Percentiles rank a stretch among this genome's conserved stretches.
phyloP scores from a whole-genome alignment of 2,113 vertebrate genomes.

The Dasyprocta punctata region DNA sequence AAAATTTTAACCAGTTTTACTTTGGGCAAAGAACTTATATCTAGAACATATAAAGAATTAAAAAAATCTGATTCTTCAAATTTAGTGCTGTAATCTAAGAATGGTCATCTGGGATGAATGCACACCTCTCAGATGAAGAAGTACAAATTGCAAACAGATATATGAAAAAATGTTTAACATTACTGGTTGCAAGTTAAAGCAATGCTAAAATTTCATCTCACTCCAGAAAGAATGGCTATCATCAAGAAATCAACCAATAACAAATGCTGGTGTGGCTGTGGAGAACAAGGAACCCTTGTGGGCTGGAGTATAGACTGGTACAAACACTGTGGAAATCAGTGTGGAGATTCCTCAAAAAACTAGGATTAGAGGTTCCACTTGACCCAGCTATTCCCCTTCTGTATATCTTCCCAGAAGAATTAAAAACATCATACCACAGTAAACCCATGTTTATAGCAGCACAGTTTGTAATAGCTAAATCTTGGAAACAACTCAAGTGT shows the following conservation, averaged over 20 bases:
- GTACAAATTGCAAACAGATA: not conserved
- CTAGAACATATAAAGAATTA: not conserved
- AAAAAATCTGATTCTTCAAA: not conserved
- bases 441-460: not conserved
- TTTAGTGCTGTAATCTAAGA: not conserved
- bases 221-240: too few species aligned
- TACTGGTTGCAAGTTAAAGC: not conserved
- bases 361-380: not conserved
- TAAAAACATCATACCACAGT: not conserved
- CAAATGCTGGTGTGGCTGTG: not conserved
- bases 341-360: not conserved
- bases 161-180: not conserved
- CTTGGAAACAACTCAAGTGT: not conserved
- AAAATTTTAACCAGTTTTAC: not conserved
- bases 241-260: not conserved
- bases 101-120: not conserved
- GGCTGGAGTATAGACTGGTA: not conserved
- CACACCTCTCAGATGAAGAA: not conserved
- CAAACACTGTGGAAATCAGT: not conserved
- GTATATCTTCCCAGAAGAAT: not conserved
- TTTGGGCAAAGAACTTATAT: not conserved
- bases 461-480: not conserved
- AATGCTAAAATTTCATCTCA: not conserved
- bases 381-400: not conserved
- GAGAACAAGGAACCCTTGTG: not conserved